phyloP scores from a whole-genome alignment of 2,113 vertebrate species.

The Planiliza haematocheilus region DNA sequence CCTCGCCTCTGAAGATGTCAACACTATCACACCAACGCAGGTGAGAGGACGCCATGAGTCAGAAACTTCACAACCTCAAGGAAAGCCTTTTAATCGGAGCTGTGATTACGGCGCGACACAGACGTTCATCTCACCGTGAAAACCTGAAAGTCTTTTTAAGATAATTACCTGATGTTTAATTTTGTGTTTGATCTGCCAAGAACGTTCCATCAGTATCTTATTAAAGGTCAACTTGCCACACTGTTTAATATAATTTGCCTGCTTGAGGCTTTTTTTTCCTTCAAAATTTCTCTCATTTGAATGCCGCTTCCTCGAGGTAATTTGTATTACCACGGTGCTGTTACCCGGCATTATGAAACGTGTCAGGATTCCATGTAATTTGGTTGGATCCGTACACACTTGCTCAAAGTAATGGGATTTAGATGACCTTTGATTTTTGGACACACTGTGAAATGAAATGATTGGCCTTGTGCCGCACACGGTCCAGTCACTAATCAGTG shows the following conservation, averaged over 20 bases:
- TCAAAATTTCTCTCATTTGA: neutral
- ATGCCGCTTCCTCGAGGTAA: neutral
- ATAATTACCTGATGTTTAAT: too few relatives aligned
- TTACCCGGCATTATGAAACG: conserved; percentile 16
- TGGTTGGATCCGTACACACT: conserved; percentile 46
- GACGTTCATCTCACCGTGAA: neutral
- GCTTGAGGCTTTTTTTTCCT: too few relatives aligned
- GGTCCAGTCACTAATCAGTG: neutral
- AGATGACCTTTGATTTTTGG: conserved; percentile 48
- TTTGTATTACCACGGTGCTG: neutral
- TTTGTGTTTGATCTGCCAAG: conserved; percentile 3
- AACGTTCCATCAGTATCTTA: neutral
- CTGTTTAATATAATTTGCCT: neutral
- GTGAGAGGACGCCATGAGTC: conserved; percentile 55
- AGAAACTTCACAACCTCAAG: neutral
- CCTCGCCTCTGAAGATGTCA: conserved; percentile 88
- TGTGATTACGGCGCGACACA: too few relatives aligned
- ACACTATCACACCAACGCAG: conserved; percentile 91
- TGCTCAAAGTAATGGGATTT: conserved; percentile 37
- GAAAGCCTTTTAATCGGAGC: too few relatives aligned
- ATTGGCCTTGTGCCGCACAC: conserved; percentile 8
- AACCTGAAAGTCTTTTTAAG: neutral
- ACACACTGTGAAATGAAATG: conserved; percentile 30
- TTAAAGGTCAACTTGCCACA: neutral
- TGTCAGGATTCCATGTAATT: conserved; percentile 42